phyloP scores from a whole-genome alignment of 2,888 invertebrate genomes.

The Trypoxylon attenuatum region DNA sequence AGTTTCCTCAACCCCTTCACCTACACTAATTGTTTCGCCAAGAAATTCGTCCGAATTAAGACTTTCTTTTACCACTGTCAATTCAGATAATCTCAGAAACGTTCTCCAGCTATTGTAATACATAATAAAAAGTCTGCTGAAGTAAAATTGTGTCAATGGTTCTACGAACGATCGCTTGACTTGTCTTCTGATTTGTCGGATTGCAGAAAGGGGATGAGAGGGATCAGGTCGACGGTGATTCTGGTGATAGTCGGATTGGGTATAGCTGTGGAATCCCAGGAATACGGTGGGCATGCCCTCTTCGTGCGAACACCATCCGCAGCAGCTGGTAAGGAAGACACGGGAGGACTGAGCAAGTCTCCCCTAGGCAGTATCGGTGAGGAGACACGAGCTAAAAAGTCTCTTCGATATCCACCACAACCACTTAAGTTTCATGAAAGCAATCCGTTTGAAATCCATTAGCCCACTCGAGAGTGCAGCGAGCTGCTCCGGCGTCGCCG shows the following conservation, averaged over 20 bases:
- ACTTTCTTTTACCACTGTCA: too few species aligned
- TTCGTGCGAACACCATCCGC: conserved; percentile 44
- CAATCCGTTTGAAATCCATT: conserved; percentile 51
- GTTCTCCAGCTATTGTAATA: too few species aligned
- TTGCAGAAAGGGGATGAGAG: conserved; percentile 42
- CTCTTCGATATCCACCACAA: too few species aligned
- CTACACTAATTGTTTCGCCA: too few species aligned
- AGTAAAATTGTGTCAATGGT: too few species aligned
- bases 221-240: conserved; percentile 23
- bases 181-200: too few species aligned
- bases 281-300: conserved; percentile 45
- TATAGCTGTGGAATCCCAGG: conserved; percentile 25
- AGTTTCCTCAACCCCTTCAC: too few species aligned
- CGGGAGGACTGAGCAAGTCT: conserved; percentile 7
- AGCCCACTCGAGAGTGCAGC: conserved; percentile 60
- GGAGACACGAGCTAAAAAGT: background rate
- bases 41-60: too few species aligned
- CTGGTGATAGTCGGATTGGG: conserved; percentile 33
- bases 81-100: too few species aligned
- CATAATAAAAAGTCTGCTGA: too few species aligned
- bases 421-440: conserved; percentile 25
- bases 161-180: too few species aligned
- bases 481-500: conserved; percentile 58
- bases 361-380: background rate
- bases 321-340: conserved; percentile 41